Conservation (phyloP, 2,888 invertebrate species). For the Chloroclystis v-ata region DNA sequence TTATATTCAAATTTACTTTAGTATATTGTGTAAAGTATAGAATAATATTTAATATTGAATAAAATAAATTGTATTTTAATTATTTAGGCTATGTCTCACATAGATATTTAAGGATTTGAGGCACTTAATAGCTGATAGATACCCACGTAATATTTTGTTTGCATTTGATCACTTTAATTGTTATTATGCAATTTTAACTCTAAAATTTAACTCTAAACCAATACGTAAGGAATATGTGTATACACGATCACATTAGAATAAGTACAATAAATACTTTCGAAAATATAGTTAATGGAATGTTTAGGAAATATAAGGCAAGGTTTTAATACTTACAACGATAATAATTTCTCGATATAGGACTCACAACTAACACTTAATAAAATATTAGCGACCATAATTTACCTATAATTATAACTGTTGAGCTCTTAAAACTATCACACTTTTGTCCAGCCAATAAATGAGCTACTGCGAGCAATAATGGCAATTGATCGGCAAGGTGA, state of each 20-base stretch:
- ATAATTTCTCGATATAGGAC: constrained; percentile 47
- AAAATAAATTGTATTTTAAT: constrained; percentile 37
- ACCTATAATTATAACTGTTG: constrained; percentile 53
- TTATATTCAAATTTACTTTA: constrained; percentile 15
- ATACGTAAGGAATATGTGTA: constrained; percentile 14
- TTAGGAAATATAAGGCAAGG: constrained; percentile 45
- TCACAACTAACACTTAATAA: constrained; percentile 45
- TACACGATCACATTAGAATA: constrained; percentile 15
- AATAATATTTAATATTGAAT: constrained; percentile 25
- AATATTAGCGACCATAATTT: constrained; percentile 58
- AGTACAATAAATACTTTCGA: constrained; percentile 10
- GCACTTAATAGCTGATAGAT: constrained; percentile 33
- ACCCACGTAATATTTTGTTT: constrained; percentile 11
- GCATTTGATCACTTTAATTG: constrained; percentile 12
- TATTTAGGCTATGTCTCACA: constrained; percentile 42
- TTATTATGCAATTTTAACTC: constrained; percentile 17
- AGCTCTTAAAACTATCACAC: constrained; percentile 68
- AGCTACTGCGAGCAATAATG: constrained; percentile 59
- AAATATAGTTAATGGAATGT: constrained; percentile 54
- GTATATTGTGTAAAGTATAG: constrained; percentile 10
- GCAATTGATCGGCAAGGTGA: constrained; percentile 55
- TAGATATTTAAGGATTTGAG: constrained; percentile 37
- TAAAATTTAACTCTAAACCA: constrained; percentile 14
- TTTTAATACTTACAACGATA: constrained; percentile 42
- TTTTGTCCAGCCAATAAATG: constrained; percentile 51